These are phyloP conservation scores for Sapajus apella DNA, from an alignment of 2,113 vertebrate genomes.

Conservation along the genomic window DNA sequence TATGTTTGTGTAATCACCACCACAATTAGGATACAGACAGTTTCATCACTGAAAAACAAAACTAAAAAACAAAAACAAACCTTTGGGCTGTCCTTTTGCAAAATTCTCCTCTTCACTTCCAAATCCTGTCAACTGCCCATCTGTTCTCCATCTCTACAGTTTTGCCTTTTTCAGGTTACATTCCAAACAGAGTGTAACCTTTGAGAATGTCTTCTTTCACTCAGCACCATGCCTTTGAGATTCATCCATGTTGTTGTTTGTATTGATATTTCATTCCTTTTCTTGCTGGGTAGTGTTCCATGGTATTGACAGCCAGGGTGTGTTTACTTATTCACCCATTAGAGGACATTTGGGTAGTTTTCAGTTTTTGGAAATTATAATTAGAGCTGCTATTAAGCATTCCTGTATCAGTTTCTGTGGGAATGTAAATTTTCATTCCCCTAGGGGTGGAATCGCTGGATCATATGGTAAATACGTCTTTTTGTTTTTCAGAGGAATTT, in stretches of 20 bases:
- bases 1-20: constrained; percentile 6
- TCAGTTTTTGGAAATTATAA: constrained; percentile 2
- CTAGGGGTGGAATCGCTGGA: not conserved
- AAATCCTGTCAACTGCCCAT: not conserved
- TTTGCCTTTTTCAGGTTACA: not conserved
- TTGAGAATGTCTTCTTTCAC: constrained; percentile 31
- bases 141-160: not conserved
- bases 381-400: not conserved
- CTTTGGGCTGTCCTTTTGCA: not conserved
- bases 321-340: not conserved
- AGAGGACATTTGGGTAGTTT: not conserved
- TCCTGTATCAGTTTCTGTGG: constrained; percentile 15
- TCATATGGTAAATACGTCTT: not conserved
- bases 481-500: constrained; percentile 38
- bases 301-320: not conserved
- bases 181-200: not conserved
- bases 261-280: not conserved
- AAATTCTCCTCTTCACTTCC: not conserved
- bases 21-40: not conserved
- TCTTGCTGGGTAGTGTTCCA: not conserved
- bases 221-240: not conserved
- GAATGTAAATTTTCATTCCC: constrained; percentile 48
- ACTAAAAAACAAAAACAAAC: not conserved
- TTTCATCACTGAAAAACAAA: not conserved
- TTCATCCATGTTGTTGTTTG: not conserved